A percentile compares a stretch with the other conserved stretches of the same genome.
Evolutionary conservation across 2,888 invertebrate species (phyloP).

Genomic region (Fabriciana adippe): DNA sequence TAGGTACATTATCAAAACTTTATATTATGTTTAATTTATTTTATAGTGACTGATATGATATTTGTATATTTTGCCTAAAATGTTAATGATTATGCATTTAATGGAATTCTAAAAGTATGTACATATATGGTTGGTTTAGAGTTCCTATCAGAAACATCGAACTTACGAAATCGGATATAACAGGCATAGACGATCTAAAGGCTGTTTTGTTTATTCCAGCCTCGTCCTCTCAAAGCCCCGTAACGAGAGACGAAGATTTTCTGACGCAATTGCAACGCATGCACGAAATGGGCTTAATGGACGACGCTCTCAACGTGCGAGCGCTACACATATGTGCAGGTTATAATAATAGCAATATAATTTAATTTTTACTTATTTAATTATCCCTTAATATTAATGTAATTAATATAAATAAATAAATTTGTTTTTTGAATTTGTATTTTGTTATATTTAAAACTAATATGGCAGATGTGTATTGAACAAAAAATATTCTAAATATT

Average conservation of each 20-base stretch:
- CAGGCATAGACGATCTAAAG: neutral
- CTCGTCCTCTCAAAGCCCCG: constrained; percentile 51
- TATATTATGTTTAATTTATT: too few relatives aligned
- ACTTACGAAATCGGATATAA: too few relatives aligned
- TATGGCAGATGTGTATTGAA: too few relatives aligned
- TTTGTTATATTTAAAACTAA: too few relatives aligned
- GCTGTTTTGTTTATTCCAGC: neutral
- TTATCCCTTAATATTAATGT: too few relatives aligned
- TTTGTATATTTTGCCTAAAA: too few relatives aligned
- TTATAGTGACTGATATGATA: too few relatives aligned
- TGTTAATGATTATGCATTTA: too few relatives aligned
- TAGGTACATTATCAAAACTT: too few relatives aligned
- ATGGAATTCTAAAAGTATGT: too few relatives aligned
- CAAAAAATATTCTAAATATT: constrained; percentile 42
- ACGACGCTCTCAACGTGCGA: constrained; percentile 92
- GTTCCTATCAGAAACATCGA: too few relatives aligned
- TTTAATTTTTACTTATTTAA: neutral
- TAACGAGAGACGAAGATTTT: constrained; percentile 54
- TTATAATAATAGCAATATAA: constrained; percentile 36
- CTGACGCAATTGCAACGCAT: constrained; percentile 87
- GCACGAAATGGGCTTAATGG: constrained; percentile 94
- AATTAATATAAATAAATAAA: neutral
- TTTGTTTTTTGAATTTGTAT: neutral
- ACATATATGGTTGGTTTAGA: too few relatives aligned
- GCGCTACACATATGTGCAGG: constrained; percentile 88